A percentile compares a stretch with the other conserved stretches of the same genome.
Conservation (phyloP, 2,113 vertebrate genomes). For the Cricetomys ansorgei region DNA sequence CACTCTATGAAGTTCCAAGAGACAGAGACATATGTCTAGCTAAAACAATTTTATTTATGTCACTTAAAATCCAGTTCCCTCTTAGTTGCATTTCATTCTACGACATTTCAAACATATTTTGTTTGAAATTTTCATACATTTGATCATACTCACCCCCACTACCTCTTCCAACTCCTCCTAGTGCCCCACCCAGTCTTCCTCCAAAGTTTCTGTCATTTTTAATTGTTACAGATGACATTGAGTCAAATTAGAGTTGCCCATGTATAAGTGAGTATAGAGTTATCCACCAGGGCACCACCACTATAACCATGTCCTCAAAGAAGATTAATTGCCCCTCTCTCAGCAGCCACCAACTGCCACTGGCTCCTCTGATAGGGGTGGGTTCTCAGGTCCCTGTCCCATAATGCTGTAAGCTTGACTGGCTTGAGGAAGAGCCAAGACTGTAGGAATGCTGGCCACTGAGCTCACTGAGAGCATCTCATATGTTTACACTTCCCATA, state of each 20-base stretch:
- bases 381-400: not conserved
- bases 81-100: not conserved
- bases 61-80: not conserved
- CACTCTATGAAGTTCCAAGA: not conserved
- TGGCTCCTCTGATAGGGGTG: no score
- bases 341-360: not conserved
- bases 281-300: not conserved
- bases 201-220: not conserved
- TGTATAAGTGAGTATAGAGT: not conserved
- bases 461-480: accelerated
- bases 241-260: not conserved
- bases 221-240: not conserved
- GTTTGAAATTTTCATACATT: not conserved
- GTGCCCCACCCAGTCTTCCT: not conserved
- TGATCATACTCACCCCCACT: not conserved
- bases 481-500: accelerated
- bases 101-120: not conserved
- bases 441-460: accelerated
- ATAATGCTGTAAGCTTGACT: not conserved
- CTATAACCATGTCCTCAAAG: not conserved
- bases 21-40: not conserved
- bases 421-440: not conserved
- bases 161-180: not conserved
- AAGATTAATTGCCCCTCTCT: not conserved
- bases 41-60: not conserved